A percentile compares a stretch with the other conserved stretches of the same genome.
phyloP scores from a whole-genome alignment of 1,140 invertebrate species.

The Drosophila insularis region DNA sequence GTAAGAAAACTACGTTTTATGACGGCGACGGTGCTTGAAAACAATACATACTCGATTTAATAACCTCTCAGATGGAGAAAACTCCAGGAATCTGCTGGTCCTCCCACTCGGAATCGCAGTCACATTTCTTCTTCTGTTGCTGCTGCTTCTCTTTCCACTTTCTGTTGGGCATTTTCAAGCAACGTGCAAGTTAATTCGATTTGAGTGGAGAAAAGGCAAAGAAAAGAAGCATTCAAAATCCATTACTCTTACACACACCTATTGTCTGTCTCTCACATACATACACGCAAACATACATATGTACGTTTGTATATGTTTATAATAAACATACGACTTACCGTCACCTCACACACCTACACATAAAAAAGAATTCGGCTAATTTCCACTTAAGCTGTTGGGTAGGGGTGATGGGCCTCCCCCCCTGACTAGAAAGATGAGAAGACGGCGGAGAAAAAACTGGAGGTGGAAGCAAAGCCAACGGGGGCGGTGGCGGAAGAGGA shows the following conservation, averaged over 20 bases:
- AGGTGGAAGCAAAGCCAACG: too few relatives aligned
- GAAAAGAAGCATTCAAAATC: too few relatives aligned
- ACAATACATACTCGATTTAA: constrained; percentile 7
- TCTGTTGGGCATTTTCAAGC: too few relatives aligned
- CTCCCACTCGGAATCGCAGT: too few relatives aligned
- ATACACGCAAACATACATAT: too few relatives aligned
- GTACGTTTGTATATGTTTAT: neutral
- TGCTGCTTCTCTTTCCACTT: too few relatives aligned
- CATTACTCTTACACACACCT: neutral
- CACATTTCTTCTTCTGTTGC: too few relatives aligned
- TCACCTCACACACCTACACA: constrained; percentile 8
- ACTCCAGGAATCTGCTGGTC: too few relatives aligned
- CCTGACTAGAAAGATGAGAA: neutral
- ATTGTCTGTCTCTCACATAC: neutral
- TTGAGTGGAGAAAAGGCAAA: too few relatives aligned
- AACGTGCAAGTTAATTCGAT: too few relatives aligned
- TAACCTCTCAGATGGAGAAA: neutral
- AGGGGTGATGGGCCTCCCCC: neutral
- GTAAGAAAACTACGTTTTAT: constrained; percentile 14
- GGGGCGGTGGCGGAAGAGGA: neutral
- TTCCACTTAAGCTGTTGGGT: constrained; percentile 40
- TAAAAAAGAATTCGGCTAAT: constrained; percentile 52
- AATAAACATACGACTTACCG: constrained; percentile 1
- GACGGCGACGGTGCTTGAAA: neutral
- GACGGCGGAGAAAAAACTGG: neutral